phyloP scores from a whole-genome alignment of 2,888 invertebrate genomes.

The Diaperis boleti region DNA sequence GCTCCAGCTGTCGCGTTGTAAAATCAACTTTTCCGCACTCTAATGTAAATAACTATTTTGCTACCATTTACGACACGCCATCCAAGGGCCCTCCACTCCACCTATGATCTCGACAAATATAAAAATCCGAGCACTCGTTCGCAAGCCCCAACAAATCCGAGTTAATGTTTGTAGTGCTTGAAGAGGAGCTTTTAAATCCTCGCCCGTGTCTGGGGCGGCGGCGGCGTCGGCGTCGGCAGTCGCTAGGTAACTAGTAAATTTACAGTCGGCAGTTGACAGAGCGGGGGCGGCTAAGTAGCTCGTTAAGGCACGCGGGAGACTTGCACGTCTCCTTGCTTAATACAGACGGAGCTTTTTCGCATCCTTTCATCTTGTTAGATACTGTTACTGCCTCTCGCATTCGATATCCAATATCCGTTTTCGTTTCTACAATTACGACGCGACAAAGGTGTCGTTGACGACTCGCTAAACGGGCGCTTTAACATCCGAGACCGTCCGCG shows the following conservation, averaged over 20 bases:
- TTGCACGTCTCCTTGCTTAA: constrained; percentile 42
- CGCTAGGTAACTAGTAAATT: constrained; percentile 54
- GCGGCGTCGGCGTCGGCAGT: constrained; percentile 38
- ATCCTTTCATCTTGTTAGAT: constrained; percentile 44
- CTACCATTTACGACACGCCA: no score
- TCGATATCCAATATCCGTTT: constrained; percentile 50
- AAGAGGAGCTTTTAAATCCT: constrained; percentile 41
- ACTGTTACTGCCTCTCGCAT: constrained; percentile 31
- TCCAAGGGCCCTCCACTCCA: no score
- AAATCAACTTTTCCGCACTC: no score
- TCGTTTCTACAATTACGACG: constrained; percentile 46
- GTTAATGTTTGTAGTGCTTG: constrained; percentile 30
- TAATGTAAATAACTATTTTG: no score
- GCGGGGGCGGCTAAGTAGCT: constrained; percentile 58
- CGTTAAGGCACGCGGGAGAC: constrained; percentile 56
- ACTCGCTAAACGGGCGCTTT: constrained; percentile 21
- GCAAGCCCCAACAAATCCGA: constrained; percentile 29
- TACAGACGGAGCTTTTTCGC: constrained; percentile 49
- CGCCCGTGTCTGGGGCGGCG: constrained; percentile 34
- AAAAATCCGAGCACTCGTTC: no score
- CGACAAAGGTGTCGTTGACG: constrained; percentile 45
- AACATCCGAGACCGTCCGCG: not conserved
- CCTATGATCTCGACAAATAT: no score
- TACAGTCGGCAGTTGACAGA: constrained; percentile 55
- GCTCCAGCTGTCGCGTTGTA: no score